Conservation (phyloP, 2,113 vertebrate species). For the Hypocryptadius cinnamomeus region DNA sequence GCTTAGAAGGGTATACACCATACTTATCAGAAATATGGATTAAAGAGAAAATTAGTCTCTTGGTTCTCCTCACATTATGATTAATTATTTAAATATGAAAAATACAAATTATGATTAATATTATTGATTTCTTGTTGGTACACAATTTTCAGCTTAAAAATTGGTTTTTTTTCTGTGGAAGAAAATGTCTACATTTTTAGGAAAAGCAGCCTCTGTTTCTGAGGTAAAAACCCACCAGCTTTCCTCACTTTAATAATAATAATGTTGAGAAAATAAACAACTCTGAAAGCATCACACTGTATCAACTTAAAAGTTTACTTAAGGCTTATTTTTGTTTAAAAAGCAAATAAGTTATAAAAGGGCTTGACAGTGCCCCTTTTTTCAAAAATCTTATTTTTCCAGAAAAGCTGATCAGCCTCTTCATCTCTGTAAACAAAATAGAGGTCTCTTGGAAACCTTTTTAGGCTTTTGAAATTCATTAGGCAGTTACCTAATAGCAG, state of each 20-base stretch:
- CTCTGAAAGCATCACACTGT: background rate
- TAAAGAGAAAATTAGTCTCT: background rate
- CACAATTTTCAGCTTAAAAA: background rate
- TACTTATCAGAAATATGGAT: background rate
- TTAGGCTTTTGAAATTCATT: background rate
- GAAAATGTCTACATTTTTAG: background rate
- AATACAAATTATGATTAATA: background rate
- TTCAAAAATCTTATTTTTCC: background rate
- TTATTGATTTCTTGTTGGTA: background rate
- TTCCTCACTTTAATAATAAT: background rate
- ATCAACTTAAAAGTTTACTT: background rate
- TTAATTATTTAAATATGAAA: background rate
- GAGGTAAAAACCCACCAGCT: background rate
- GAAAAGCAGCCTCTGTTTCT: background rate
- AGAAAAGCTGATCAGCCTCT: background rate
- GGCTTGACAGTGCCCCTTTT: background rate
- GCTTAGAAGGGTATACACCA: background rate
- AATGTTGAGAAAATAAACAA: background rate
- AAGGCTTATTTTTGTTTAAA: background rate
- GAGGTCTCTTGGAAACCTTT: background rate
- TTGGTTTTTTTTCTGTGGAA: background rate
- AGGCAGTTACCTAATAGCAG: background rate
- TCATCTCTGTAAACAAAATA: background rate
- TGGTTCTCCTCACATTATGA: background rate
- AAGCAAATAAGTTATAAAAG: background rate